Base-by-base conservation (phyloP, 2,113 vertebrate species). In the Pampusana beccarii region DNA sequence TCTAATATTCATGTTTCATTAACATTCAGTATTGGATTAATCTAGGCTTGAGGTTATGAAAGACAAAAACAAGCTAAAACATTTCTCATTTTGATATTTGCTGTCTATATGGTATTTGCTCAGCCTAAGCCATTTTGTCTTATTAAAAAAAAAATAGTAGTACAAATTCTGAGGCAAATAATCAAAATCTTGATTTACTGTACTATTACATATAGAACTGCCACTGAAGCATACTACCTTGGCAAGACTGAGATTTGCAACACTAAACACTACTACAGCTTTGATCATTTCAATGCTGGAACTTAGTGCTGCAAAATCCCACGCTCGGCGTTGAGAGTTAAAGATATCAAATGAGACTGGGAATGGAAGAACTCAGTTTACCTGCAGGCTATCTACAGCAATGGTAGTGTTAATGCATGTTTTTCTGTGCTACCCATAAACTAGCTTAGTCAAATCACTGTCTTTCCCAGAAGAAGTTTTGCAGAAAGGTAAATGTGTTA, bases 361-460 rank as follows among this genome's bases (percentile, higher is more conserved):
- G 98, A 98, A 96, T 98, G 98, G 98, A 98, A 98, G 98, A 97
- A 90, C 97, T 97, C 98, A 95, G 97, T 97, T 97, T 97, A 90
- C 92, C 95, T 97, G 88, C 91, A 96, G 97, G 96, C 97, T 96
- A 70, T 97, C 93, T 96, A 97, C 96, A 96, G 86, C 72, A 91
- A 87, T 97, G 92, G 93, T 97, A 93, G 95, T 95, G 93, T 97
- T 94, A 87, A 95, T 98, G 97, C 97, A 98, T 97, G 98, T 83
- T 89, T 83, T 64, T 95, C 65, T 90, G 65, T 93, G 91, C 83
- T 96, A 91, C 73, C n/a, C 62, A 44, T 83, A 61, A 36, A 89
- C 16, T 28, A 94, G 51, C 46, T 85, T 13, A 46, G 33, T 71
- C 42, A 81, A 89, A 70, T 75, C 20, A 73, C 36, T 87, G 29